Evolutionary conservation across 2,797 vertebrate species (phyloP), one percentile per base, ranked within the genome.

Genomic region (Poecilia gillii): DNA sequence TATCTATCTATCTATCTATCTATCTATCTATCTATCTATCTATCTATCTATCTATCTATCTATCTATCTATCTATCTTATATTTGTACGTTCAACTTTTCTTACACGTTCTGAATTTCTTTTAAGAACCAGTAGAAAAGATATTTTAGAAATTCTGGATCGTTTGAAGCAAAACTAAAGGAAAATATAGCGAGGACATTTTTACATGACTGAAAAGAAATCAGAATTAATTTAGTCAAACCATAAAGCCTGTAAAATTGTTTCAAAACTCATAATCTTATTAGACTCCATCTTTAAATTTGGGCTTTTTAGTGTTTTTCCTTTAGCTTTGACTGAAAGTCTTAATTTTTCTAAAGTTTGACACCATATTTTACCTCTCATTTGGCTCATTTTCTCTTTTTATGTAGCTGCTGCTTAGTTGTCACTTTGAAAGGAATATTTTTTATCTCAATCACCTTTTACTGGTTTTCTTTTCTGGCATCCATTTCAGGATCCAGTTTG

Each of bases 11-110:
- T 64, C 16, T 8, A 20, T 64, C 62, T 20, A 41, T 68, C 59
- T 33, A 62, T 62, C 66, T 41, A 68, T 68, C 64, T 41, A 68
- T 68, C 64, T 33, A 62, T 62, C 59, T 33, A 47, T 77, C 46
- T 31, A 51, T 77, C 51, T 68, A 18, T 18, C 59, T 33, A 62
- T 62, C 59, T 33, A 62, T 62, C 59, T 33, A 62, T 62, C 59
- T 31, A 59, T 59, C 57, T 59, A 59, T 59, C 57, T 31, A 59
- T 59, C 57, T 59, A 59, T 59, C 57, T 31, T 31, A 28, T 59
- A 41, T 55, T 25, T 55, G 51, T 55, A 55, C 23, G 25, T 55
- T 23, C 23, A 55, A n/a, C 51, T 25, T n/a, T 55, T 55, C 8
- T n/a, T 55, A n/a, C n/a, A 55, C n/a, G 3, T 55, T 55, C 51